Evolutionary conservation across 2,113 vertebrate species (phyloP), one percentile per base, ranked within the genome.

Genomic region (Oncorhynchus masou): DNA sequence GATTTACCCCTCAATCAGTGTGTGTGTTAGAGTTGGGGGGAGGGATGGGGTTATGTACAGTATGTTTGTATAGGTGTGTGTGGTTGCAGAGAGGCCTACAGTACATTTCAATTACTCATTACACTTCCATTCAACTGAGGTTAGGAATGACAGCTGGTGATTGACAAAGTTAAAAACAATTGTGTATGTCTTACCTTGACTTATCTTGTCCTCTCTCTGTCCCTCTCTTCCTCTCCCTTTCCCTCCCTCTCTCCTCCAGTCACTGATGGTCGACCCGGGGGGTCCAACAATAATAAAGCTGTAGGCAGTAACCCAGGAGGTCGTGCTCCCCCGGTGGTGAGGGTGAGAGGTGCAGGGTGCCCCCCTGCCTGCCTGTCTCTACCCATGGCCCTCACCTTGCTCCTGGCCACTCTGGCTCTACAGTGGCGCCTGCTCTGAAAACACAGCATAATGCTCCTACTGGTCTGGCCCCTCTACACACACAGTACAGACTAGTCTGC

Each of bases 381-480:
- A 64, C 74, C 16, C 29, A 7, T 60, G 16, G 73, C 79, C 85
- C 59, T 83, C 79, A 83, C 70, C 49, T 11, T 71, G 59, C 59
- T 77, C n/a, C 76, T 90, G 65, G 79, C 85, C 77, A 80, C 84
- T 74, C 86, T 92, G 81, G 88, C 77, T 76, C 76, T 88, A 62
- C 91, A 88, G 76, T 91, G 88, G 90, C 87, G 84, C 72, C 72
- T 92, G 51, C 86, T 89, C 86, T 92, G 86, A 45, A 45, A 93
- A 71, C 67, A 66, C 73, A 8, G 49, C n/a, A n/a, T 49, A 19
- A n/a, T 49, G 31, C 66, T 54, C 3, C 45, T 39, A 29, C 25
- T 13, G 64, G 66, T 20, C 39, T 39, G 59, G 31, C 64, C 65
- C 62, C 24, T 64, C 5, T 64, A 48, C 6, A 74, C 70, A 76